These are phyloP conservation scores for Drosophila recens DNA, from an alignment of 2,888 invertebrate genomes.

Conservation along the genomic window DNA sequence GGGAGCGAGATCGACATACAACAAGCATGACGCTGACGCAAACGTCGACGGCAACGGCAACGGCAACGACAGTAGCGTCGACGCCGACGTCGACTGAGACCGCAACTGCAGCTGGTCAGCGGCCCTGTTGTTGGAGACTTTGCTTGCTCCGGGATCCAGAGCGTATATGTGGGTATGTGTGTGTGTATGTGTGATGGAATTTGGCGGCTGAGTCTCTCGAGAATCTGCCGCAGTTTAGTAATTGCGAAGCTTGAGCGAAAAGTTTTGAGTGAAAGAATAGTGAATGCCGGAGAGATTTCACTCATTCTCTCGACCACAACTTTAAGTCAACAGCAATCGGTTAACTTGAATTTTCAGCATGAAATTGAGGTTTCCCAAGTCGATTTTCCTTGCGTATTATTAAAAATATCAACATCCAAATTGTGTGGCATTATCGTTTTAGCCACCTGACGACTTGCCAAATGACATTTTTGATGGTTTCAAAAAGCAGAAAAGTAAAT, in stretches of 20 bases:
- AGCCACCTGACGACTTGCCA: conserved; percentile 61
- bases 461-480: conserved; percentile 27
- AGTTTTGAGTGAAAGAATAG: conserved; percentile 56
- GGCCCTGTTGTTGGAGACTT: conserved; percentile 69
- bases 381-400: conserved; percentile 52
- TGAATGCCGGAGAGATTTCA: conserved; percentile 10
- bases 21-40: conserved; percentile 24
- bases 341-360: conserved; percentile 11
- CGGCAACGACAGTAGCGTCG: conserved; percentile 29
- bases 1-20: conserved; percentile 70
- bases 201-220: conserved; percentile 48
- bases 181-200: conserved; percentile 60
- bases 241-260: conserved; percentile 58
- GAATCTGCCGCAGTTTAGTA: conserved; percentile 34
- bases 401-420: conserved; percentile 48
- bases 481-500: not conserved
- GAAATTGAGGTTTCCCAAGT: conserved; percentile 56
- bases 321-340: conserved; percentile 23
- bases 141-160: conserved; percentile 31
- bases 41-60: conserved; percentile 25
- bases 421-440: conserved; percentile 53
- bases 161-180: not conserved
- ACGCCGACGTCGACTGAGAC: conserved; percentile 19
- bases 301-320: conserved; percentile 19
- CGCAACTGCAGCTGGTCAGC: conserved; percentile 68